phyloP scores from a whole-genome alignment of 1,140 invertebrate species.

The Bathynomus jamesi region DNA sequence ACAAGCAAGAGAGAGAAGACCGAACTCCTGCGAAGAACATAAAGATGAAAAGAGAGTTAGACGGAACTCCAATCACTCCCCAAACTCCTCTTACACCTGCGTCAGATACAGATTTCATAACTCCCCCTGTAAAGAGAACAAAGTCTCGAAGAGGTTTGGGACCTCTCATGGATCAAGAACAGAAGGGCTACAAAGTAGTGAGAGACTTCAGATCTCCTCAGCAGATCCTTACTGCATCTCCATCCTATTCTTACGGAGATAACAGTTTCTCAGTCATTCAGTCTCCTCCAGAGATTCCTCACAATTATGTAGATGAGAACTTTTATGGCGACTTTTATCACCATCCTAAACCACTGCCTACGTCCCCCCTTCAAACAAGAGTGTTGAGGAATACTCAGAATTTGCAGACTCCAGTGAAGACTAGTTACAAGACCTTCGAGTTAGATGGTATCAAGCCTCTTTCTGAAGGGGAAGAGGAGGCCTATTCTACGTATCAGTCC shows the following conservation, averaged over 20 bases:
- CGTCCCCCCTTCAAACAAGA: conserved; percentile 15
- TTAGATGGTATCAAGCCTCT: conserved; percentile 28
- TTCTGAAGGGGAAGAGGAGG: conserved; percentile 17
- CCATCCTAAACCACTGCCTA: conserved; percentile 10
- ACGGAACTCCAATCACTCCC: conserved; percentile 24
- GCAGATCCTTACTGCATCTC: conserved; percentile 12
- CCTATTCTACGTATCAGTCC: neutral
- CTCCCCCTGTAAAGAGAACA: conserved; percentile 35
- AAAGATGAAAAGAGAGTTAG: conserved; percentile 36
- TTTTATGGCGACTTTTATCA: conserved; percentile 19
- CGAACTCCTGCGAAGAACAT: conserved; percentile 46
- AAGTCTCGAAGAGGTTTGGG: conserved; percentile 38
- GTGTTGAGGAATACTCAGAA: conserved; percentile 29
- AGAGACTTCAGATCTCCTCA: neutral
- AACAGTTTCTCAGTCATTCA: neutral
- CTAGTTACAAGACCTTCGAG: conserved; percentile 15
- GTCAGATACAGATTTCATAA: conserved; percentile 25
- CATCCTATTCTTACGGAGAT: neutral
- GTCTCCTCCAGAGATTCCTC: neutral
- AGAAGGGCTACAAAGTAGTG: conserved; percentile 20
- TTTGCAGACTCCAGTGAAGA: conserved; percentile 21
- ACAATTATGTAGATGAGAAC: conserved; percentile 24
- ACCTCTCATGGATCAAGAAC: conserved; percentile 38
- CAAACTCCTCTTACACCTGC: conserved; percentile 16
- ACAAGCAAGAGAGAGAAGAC: conserved; percentile 44